These are phyloP conservation scores for Sparidentex hasta DNA, from an alignment of 2,797 vertebrate genomes.

Conservation along the genomic window DNA sequence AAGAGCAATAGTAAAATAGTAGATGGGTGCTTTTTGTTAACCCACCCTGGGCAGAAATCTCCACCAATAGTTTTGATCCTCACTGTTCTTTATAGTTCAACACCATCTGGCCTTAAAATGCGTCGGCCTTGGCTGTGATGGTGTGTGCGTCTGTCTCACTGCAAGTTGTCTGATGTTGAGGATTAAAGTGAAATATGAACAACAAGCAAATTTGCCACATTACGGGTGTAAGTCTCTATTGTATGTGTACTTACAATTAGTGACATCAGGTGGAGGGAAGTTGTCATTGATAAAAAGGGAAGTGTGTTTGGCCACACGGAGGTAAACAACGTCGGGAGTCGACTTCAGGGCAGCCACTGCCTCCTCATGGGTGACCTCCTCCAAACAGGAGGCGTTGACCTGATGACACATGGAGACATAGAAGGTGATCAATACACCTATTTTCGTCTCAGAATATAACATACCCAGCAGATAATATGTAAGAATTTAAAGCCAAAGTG, in stretches of 20 bases:
- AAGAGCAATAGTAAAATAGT: not conserved
- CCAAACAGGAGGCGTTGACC: slow-evolving; percentile 92
- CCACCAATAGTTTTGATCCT: slow-evolving; percentile 22
- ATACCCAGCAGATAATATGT: not conserved
- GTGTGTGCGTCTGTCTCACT: slow-evolving; percentile 2
- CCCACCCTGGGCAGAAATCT: slow-evolving; percentile 19
- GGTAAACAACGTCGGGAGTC: slow-evolving; percentile 95
- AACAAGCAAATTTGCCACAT: not conserved
- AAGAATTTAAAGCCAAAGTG: slow-evolving; percentile 3
- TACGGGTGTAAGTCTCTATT: not conserved
- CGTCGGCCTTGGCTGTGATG: slow-evolving; percentile 1
- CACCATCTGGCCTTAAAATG: slow-evolving; percentile 38
- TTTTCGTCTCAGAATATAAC: not conserved
- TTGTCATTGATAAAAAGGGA: slow-evolving; percentile 97
- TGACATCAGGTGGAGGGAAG: slow-evolving; percentile 94
- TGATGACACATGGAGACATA: slow-evolving; percentile 60
- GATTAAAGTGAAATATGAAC: not conserved
- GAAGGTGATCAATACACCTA: not conserved
- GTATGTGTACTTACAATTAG: slow-evolving; percentile 90
- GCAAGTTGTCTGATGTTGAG: slow-evolving; percentile 9
- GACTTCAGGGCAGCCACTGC: slow-evolving; percentile 97
- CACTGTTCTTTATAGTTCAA: slow-evolving; percentile 25
- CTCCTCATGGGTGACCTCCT: slow-evolving; percentile 98
- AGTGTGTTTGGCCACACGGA: slow-evolving; percentile 96
- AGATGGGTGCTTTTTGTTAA: slow-evolving; percentile 7